phyloP scores from a whole-genome alignment of 2,797 vertebrate genomes.

The Lutjanus argentimaculatus region DNA sequence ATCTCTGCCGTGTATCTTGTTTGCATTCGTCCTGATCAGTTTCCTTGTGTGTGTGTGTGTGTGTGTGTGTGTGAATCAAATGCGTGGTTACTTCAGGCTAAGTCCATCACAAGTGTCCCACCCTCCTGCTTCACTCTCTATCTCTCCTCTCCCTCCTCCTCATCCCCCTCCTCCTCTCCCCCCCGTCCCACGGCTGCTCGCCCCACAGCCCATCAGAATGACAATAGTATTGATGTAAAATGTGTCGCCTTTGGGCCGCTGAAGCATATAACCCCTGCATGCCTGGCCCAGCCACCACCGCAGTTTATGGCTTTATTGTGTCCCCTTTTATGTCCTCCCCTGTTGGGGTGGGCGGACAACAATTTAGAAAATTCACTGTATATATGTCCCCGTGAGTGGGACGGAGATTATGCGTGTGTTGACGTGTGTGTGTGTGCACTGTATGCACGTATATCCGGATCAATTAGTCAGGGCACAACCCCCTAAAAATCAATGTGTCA shows the following conservation, averaged over 20 bases:
- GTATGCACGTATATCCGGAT: conserved; percentile 69
- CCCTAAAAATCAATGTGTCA: conserved; percentile 61
- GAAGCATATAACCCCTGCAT: conserved; percentile 79
- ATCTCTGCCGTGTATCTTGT: conserved; percentile 67
- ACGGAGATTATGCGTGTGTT: conserved; percentile 44
- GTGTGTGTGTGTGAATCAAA: conserved; percentile 60
- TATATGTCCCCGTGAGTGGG: conserved; percentile 52
- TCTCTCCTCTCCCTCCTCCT: conserved; percentile 6
- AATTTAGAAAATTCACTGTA: conserved; percentile 84
- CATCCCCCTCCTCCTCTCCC: conserved; percentile 19
- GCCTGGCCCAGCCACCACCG: conserved; percentile 80
- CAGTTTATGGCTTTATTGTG: conserved; percentile 89
- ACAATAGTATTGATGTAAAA: conserved; percentile 87
- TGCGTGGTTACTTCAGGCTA: conserved; percentile 69
- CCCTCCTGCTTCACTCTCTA: conserved; percentile 62
- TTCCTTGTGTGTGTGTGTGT: conserved; percentile 62
- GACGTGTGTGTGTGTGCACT: conserved; percentile 24
- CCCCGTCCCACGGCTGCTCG: conserved; percentile 71
- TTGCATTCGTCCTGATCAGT: conserved; percentile 70
- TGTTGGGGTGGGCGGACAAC: conserved; percentile 78
- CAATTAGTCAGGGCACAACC: conserved; percentile 78
- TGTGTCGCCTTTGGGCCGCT: conserved; percentile 86
- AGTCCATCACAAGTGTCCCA: conserved; percentile 74
- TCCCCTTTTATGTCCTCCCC: conserved; percentile 80
- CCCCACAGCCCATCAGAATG: conserved; percentile 84